These are phyloP conservation scores for Hippopotamyrus pictus DNA, from an alignment of 2,797 vertebrate species.

Conservation along the genomic window DNA sequence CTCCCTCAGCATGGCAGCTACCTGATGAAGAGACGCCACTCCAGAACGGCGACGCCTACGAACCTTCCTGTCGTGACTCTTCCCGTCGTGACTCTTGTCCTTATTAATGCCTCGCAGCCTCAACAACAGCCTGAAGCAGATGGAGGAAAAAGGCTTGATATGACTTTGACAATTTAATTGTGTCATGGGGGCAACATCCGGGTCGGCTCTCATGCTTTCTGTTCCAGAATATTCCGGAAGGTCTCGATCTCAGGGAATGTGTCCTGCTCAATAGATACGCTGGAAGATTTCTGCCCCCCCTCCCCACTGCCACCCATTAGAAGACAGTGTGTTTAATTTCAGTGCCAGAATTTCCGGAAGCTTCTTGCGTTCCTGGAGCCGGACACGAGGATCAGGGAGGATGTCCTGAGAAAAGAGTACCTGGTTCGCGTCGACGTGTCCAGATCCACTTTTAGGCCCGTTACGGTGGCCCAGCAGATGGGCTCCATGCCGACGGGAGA, in stretches of 20 bases:
- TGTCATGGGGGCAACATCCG: not conserved
- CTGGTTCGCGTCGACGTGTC: not conserved
- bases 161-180: slow-evolving; percentile 1
- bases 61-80: not conserved
- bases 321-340: not conserved
- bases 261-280: not conserved
- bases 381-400: not conserved
- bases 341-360: not conserved
- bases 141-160: not conserved
- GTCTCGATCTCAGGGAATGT: not conserved
- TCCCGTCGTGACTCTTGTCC: not conserved
- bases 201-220: not conserved
- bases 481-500: not conserved
- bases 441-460: not conserved
- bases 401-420: not conserved
- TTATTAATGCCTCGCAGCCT: not conserved
- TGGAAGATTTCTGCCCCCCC: not conserved
- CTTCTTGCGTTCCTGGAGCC: not conserved
- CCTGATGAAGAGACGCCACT: not conserved
- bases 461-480: not conserved
- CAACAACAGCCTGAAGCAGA: not conserved
- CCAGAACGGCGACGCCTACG: not conserved
- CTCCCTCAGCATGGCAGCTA: not conserved
- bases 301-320: not conserved
- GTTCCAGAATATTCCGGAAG: not conserved